Base-by-base conservation (phyloP, 2,113 vertebrate genomes). In the Dermatemys mawii region DNA sequence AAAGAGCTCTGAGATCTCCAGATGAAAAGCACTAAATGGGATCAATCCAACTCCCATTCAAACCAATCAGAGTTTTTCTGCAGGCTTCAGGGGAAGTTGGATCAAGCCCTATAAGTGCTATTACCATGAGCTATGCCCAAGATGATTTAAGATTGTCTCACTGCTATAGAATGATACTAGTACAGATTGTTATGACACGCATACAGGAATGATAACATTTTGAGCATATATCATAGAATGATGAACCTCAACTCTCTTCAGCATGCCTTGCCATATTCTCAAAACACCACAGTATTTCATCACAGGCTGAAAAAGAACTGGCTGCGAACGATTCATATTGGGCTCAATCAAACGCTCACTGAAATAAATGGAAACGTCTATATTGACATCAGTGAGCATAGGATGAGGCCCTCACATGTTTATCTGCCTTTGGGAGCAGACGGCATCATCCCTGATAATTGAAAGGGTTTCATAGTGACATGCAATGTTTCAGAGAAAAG, bases 361-460 rank as follows among this genome's bases (percentile, higher is more conserved):
- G 46, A 50, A 70, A 16, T 51, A 9, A 78, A 46, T 11, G 53
- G 3, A 17, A 41, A 82, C 82, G 5, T 41, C 6, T n/a, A 76
- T n/a, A 3, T 19, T 16, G 27, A 5, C 44, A 78, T 11, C n/a
- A 83, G 38, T 0, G 0, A 60, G 11, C 8, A 29, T 5, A 11
- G 26, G 38, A 55, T 17, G 8, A 26, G 2, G 12, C 11, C 35
- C 63, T 35, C 60, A 67, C 14, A 11, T 7, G 32, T 38, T 14
- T 27, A 17, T 67, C 22, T 26, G 16, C 32, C 8, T 27, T 50
- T 63, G 82, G 27, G 48, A n/a, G 82, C 49, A 48, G 48, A n/a
- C 14, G 1, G 32, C 27, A 9, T 38, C 17, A 49, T 24, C 14
- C n/a, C 5, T 12, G 55, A 57, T 29, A 57, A 67, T 63, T 35